These are phyloP conservation scores for Onychomys leucogaster DNA, from an alignment of 2,797 vertebrate genomes.

Conservation along the genomic window DNA sequence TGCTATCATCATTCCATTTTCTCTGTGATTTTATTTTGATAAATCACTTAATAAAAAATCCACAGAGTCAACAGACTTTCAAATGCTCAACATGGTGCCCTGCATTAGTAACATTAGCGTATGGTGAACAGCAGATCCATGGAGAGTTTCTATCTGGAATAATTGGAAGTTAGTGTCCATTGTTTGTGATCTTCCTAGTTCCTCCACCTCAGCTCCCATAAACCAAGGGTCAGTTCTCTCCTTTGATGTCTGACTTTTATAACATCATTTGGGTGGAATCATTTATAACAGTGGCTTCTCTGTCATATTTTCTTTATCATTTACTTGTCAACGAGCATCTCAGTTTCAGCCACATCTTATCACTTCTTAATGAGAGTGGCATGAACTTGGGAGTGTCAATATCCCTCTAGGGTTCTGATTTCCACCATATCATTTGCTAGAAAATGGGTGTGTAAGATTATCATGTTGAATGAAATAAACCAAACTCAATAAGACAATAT, in stretches of 20 bases:
- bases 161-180: no score
- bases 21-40: neutral
- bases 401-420: neutral
- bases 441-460: no score
- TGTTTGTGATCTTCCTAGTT: no score
- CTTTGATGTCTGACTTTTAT: neutral
- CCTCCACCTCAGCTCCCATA: neutral
- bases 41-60: neutral
- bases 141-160: neutral
- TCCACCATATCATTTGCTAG: neutral
- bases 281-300: neutral
- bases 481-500: neutral
- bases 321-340: neutral
- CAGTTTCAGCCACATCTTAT: neutral
- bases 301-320: neutral
- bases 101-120: neutral
- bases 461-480: neutral
- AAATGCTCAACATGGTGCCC: fast-evolving
- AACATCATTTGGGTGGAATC: neutral
- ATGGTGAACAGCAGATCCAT: neutral
- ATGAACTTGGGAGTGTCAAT: neutral
- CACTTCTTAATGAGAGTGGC: neutral
- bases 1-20: neutral
- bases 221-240: neutral
- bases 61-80: neutral